Evolutionary conservation across 2,113 vertebrate species (phyloP).

Genomic region (Brienomyrus longianalis): DNA sequence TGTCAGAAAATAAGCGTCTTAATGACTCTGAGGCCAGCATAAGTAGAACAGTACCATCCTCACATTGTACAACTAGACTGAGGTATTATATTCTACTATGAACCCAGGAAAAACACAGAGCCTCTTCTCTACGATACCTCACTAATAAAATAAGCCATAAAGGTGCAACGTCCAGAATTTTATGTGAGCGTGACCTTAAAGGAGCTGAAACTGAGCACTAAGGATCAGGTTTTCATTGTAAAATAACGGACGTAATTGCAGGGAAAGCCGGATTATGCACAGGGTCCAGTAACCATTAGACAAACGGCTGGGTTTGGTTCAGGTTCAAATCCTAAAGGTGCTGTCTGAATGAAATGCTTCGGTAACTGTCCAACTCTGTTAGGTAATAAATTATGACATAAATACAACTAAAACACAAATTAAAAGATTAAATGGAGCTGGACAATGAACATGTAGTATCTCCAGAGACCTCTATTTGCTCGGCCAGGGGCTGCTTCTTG

Average conservation of each 20-base stretch:
- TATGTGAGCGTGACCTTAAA: not conserved
- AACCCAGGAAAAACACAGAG: not conserved
- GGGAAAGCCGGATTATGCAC: not conserved
- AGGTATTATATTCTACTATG: not conserved
- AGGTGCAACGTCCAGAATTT: not conserved
- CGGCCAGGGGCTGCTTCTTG: not conserved
- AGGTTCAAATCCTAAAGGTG: not conserved
- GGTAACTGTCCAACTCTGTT: not conserved
- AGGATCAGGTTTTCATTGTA: not conserved
- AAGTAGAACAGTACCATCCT: not conserved
- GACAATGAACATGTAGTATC: not conserved
- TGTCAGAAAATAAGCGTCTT: conserved; percentile 29
- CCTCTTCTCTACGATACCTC: not conserved
- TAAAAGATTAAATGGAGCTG: not conserved
- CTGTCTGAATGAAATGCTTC: not conserved
- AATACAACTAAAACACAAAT: not conserved
- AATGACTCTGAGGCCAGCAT: conserved; percentile 19
- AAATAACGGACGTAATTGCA: not conserved
- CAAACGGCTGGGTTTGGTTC: not conserved
- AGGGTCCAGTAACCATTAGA: not conserved
- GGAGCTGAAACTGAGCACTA: not conserved
- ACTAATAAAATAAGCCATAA: not conserved
- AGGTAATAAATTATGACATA: not conserved
- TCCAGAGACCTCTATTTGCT: not conserved
- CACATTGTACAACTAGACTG: not conserved